Percentiles rank a stretch among this genome's conserved stretches.
These are phyloP conservation scores for Acropora yongei DNA, from an alignment of 64 coral and sea anemone genomes.

Conservation along the genomic window DNA sequence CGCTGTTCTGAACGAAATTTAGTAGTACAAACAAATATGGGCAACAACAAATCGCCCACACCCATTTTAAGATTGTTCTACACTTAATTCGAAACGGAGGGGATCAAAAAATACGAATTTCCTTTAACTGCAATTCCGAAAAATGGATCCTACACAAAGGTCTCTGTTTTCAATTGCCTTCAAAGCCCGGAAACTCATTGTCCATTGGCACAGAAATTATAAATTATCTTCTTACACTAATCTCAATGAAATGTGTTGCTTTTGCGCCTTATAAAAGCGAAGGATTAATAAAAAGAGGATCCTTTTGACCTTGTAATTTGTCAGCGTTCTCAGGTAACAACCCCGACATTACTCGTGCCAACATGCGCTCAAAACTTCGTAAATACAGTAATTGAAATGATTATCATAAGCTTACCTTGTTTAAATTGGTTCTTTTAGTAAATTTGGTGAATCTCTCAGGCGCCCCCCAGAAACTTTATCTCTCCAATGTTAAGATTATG, in stretches of 20 bases:
- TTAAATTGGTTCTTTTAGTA: background rate
- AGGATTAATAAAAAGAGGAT: too few species aligned
- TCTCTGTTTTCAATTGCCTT: background rate
- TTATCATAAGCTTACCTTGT: conserved; percentile 10
- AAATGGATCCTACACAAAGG: too few species aligned
- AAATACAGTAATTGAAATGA: too few species aligned
- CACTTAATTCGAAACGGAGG: too few species aligned
- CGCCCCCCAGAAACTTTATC: background rate
- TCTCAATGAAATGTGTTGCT: background rate
- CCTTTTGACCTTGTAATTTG: background rate
- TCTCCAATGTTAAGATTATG: background rate
- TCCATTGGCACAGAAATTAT: background rate
- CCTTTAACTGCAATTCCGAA: too few species aligned
- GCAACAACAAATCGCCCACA: too few species aligned
- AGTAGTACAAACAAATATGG: too few species aligned
- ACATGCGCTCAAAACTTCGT: too few species aligned
- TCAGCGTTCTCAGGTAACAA: background rate
- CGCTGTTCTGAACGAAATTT: too few species aligned
- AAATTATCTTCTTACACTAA: background rate
- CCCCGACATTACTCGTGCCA: background rate
- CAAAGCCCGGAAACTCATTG: background rate
- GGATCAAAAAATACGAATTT: too few species aligned
- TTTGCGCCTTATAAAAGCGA: too few species aligned
- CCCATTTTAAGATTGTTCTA: too few species aligned
- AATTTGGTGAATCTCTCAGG: background rate